A percentile compares a stretch with the other conserved stretches of the same genome.
Evolutionary conservation across 2,888 invertebrate species (phyloP).

Genomic region (Cosmopolites sordidus): DNA sequence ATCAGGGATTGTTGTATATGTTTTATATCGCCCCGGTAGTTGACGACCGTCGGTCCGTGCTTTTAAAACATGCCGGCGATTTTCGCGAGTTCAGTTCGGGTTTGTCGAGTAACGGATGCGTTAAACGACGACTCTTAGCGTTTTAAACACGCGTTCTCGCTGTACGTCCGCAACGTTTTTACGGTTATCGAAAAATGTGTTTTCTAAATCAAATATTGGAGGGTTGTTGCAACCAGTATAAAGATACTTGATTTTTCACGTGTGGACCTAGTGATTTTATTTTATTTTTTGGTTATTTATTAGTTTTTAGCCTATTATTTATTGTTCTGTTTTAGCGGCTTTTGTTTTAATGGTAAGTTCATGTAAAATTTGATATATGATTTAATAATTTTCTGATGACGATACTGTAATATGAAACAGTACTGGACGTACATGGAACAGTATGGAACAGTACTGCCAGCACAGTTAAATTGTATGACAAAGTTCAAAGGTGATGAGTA

Average conservation of each 20-base stretch:
- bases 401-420: no score
- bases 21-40: no score
- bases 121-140: slow-evolving; percentile 1
- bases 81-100: slow-evolving; percentile 13
- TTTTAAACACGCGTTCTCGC: slow-evolving; percentile 8
- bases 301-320: not conserved
- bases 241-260: slow-evolving; percentile 19
- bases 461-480: no score
- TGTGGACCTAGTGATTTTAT: not conserved
- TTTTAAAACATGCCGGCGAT: slow-evolving; percentile 21
- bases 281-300: no score
- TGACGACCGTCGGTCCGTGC: no score
- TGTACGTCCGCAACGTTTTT: not conserved
- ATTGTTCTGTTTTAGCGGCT: not conserved
- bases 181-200: not conserved
- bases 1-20: no score
- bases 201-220: slow-evolving; percentile 18
- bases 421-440: no score
- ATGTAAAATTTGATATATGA: not conserved
- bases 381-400: not conserved
- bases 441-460: no score
- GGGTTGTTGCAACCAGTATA: slow-evolving; percentile 23
- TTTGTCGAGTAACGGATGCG: slow-evolving; percentile 11
- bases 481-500: no score
- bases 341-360: slow-evolving; percentile 1